These are phyloP conservation scores for Chaetogeoica ovagalla DNA, from an alignment of 2,888 invertebrate genomes.

Conservation along the genomic window DNA sequence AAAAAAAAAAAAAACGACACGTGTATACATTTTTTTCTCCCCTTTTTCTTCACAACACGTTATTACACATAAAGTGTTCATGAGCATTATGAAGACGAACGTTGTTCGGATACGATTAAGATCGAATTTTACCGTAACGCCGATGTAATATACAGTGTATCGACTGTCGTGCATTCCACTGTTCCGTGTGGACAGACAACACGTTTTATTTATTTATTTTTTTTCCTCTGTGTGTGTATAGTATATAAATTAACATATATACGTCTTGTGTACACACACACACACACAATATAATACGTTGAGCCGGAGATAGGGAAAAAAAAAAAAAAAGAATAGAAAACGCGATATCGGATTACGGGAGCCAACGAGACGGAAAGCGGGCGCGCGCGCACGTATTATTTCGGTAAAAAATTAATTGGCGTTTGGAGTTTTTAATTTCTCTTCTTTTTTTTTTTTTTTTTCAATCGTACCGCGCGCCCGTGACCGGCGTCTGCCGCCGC, in stretches of 20 bases:
- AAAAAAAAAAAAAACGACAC: neutral
- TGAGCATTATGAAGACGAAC: conserved; percentile 36
- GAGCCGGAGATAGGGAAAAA: conserved; percentile 14
- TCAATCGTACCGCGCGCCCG: neutral
- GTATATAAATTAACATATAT: conserved; percentile 41
- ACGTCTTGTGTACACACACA: too few species aligned
- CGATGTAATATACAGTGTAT: conserved; percentile 2
- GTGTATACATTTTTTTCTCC: conserved; percentile 23
- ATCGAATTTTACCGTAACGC: conserved; percentile 39
- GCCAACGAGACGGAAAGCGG: conserved; percentile 33
- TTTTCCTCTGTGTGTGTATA: conserved; percentile 18
- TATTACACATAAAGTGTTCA: conserved; percentile 6
- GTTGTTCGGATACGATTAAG: conserved; percentile 39
- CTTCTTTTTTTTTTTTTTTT: conserved; percentile 5
- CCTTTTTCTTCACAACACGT: too few species aligned
- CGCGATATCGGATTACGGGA: conserved; percentile 48
- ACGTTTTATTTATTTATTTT: conserved; percentile 17
- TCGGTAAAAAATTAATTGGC: conserved; percentile 33
- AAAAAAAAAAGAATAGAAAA: too few species aligned
- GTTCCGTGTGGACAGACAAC: conserved; percentile 2
- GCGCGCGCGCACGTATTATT: neutral
- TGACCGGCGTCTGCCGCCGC: neutral
- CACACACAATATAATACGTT: neutral
- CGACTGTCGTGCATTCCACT: neutral
- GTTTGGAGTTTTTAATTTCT: neutral